A percentile compares a stretch with the other conserved stretches of the same genome.
phyloP scores from a whole-genome alignment of 2,888 invertebrate genomes.

The Xestia sexstrigata region DNA sequence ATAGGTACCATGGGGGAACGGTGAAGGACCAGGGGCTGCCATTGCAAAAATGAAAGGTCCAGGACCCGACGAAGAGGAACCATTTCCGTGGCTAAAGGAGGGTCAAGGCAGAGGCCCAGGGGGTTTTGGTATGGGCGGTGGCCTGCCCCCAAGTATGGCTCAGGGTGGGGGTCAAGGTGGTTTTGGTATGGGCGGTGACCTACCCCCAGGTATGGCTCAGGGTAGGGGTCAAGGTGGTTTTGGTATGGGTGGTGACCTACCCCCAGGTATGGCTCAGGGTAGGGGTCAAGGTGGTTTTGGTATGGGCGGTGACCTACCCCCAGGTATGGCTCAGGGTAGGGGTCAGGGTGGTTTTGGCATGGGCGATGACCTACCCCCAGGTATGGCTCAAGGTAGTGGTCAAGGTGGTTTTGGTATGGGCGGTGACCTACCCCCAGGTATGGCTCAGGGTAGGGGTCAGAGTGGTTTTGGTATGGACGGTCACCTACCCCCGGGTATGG shows the following conservation, averaged over 20 bases:
- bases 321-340: not conserved
- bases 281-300: not conserved
- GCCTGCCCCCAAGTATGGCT: not conserved
- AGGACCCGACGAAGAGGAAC: not conserved
- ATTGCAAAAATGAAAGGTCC: not conserved
- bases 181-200: not conserved
- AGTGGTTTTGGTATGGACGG: too few relatives aligned
- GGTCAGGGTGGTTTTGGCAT: not conserved
- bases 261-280: not conserved
- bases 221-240: not conserved
- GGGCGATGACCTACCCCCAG: not conserved
- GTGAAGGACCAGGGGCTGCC: constrained; percentile 20
- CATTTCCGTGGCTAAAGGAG: constrained; percentile 7
- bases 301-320: not conserved
- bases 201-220: not conserved
- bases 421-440: too few relatives aligned
- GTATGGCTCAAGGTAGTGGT: not conserved
- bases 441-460: too few relatives aligned
- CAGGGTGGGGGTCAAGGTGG: not conserved
- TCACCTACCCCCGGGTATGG: too few relatives aligned
- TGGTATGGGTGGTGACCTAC: not conserved
- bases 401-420: too few relatives aligned
- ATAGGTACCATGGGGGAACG: constrained; percentile 30
- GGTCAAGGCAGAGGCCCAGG: not conserved
- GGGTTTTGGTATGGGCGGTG: not conserved